Percentiles rank a stretch among this genome's conserved stretches.
phyloP scores from a whole-genome alignment of 2,888 invertebrate species.

The Acanthoscelides obtectus region DNA sequence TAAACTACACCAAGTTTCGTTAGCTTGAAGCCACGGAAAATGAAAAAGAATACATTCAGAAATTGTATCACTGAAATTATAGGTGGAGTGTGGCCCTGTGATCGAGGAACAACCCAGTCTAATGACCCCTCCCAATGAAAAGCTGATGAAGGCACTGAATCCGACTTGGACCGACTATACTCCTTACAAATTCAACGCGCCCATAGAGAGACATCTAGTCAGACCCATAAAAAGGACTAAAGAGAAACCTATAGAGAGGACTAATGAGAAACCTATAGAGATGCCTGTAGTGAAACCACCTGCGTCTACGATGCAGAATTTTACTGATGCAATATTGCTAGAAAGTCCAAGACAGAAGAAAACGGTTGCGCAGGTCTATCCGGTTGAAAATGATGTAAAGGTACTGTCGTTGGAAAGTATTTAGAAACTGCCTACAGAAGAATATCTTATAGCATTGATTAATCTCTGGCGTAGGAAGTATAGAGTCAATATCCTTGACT shows the following conservation, averaged over 20 bases:
- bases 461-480: no score
- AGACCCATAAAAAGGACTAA: no score
- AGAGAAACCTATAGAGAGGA: no score
- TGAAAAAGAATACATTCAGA: no score
- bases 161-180: not conserved
- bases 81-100: not conserved
- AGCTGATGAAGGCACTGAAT: not conserved
- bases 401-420: not conserved
- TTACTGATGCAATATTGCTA: not conserved
- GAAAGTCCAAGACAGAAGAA: not conserved
- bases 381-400: not conserved
- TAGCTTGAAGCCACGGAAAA: no score
- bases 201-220: not conserved
- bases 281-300: no score
- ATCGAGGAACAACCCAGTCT: not conserved
- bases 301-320: not conserved
- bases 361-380: not conserved
- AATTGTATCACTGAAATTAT: no score
- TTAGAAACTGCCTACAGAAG: no score
- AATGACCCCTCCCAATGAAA: not conserved
- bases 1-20: no score
- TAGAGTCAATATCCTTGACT: no score
- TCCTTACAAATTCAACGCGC: not conserved
- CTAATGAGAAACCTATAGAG: no score
- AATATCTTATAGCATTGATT: no score